These are phyloP conservation scores for Falco rusticolus DNA, from an alignment of 2,797 vertebrate genomes.

Conservation along the genomic window DNA sequence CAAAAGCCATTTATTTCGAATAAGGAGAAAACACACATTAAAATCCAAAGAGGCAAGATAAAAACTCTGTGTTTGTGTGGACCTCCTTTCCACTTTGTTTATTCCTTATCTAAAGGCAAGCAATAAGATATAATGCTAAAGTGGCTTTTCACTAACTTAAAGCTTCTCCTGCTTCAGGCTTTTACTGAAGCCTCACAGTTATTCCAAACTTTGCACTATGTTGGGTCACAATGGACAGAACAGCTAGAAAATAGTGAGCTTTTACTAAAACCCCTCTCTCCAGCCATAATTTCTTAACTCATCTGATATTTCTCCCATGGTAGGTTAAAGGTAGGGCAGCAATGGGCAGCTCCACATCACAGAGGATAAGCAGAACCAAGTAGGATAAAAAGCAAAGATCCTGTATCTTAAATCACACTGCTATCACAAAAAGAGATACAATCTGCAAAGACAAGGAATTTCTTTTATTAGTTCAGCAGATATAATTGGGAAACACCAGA, in stretches of 20 bases:
- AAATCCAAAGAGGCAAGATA: not conserved
- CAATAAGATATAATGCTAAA: not conserved
- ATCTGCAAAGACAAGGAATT: not conserved
- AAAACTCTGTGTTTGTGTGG: not conserved
- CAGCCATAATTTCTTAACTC: not conserved
- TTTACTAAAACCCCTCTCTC: not conserved
- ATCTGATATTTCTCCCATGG: not conserved
- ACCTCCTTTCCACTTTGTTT: not conserved
- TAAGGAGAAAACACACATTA: not conserved
- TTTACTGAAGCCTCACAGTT: not conserved
- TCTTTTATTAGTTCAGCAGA: not conserved
- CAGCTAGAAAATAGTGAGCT: not conserved
- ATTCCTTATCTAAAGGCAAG: not conserved
- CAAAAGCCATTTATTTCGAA: conserved; percentile 6
- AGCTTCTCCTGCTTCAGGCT: not conserved
- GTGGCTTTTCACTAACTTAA: not conserved
- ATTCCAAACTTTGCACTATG: not conserved
- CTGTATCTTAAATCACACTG: not conserved
- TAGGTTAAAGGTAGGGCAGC: not conserved
- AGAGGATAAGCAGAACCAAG: not conserved
- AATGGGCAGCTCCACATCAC: not conserved
- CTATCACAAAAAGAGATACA: not conserved
- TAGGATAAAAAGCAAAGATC: not conserved
- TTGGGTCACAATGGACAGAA: not conserved
- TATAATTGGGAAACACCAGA: not conserved